Conservation (phyloP, 2,888 invertebrate species). For the Thysanoteuthis rhombus region DNA sequence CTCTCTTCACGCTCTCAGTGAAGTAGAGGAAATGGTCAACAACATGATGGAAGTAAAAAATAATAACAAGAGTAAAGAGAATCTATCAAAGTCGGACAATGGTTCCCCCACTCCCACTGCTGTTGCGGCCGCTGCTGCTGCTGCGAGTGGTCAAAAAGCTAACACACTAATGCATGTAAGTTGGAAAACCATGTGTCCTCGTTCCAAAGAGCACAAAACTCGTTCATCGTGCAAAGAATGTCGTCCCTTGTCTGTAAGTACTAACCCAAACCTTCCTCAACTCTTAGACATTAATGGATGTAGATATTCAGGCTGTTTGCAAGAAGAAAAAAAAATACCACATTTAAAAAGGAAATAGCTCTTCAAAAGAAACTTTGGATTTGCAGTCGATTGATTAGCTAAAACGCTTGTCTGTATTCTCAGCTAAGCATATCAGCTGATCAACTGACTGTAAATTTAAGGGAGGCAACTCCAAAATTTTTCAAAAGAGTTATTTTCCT, state of each 20-base stretch:
- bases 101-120: conserved; percentile 21
- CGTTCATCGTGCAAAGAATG: conserved; percentile 49
- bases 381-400: no score
- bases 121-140: background rate
- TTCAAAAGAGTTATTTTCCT: no score
- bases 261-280: conserved; percentile 31
- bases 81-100: background rate
- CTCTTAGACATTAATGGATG: conserved; percentile 18
- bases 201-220: conserved; percentile 33
- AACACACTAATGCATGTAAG: conserved; percentile 55
- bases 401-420: no score
- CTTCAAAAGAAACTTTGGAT: no score
- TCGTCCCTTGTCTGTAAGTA: conserved; percentile 54
- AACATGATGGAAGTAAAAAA: background rate
- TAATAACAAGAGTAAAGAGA: background rate
- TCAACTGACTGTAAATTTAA: no score
- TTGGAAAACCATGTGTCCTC: conserved; percentile 50
- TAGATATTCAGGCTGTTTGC: no score
- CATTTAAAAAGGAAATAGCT: no score
- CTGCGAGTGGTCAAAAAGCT: background rate
- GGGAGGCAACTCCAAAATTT: no score
- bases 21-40: background rate
- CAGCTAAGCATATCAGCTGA: no score
- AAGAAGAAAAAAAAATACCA: no score
- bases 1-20: background rate